Conservation (phyloP, 2,113 vertebrate species). For the Hemibagrus wyckioides region DNA sequence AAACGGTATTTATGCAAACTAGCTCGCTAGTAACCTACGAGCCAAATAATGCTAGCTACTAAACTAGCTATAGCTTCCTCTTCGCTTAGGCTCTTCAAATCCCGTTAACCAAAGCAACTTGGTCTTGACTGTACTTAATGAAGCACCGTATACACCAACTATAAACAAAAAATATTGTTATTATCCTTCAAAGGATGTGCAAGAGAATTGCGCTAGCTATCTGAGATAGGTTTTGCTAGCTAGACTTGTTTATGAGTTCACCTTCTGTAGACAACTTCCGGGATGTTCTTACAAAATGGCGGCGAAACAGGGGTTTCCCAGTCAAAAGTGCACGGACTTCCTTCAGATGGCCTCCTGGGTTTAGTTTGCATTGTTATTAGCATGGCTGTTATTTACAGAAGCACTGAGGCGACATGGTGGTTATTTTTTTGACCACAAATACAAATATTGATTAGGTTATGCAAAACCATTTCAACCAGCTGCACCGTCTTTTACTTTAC, state of each 20-base stretch:
- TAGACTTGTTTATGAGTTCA: constrained; percentile 38
- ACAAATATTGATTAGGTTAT: background rate
- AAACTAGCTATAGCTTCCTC: background rate
- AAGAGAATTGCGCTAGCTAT: constrained; percentile 3
- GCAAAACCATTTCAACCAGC: background rate
- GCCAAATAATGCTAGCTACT: constrained; percentile 14
- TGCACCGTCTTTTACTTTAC: background rate
- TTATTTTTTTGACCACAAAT: background rate
- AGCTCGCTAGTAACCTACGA: constrained; percentile 2
- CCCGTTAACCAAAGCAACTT: background rate
- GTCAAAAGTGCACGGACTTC: background rate
- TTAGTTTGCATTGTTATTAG: background rate
- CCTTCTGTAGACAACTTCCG: too few species aligned
- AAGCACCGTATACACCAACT: background rate
- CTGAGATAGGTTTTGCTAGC: background rate
- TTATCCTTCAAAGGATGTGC: background rate
- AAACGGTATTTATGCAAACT: background rate
- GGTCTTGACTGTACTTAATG: background rate
- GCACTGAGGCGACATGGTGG: background rate
- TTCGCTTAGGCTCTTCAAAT: background rate
- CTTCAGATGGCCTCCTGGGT: background rate
- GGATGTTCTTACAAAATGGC: constrained; percentile 56
- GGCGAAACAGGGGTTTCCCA: constrained; percentile 26
- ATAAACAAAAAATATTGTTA: background rate
- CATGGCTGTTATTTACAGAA: background rate